Conservation (phyloP, 2,888 invertebrate species). For the Eucera pruinosa region DNA sequence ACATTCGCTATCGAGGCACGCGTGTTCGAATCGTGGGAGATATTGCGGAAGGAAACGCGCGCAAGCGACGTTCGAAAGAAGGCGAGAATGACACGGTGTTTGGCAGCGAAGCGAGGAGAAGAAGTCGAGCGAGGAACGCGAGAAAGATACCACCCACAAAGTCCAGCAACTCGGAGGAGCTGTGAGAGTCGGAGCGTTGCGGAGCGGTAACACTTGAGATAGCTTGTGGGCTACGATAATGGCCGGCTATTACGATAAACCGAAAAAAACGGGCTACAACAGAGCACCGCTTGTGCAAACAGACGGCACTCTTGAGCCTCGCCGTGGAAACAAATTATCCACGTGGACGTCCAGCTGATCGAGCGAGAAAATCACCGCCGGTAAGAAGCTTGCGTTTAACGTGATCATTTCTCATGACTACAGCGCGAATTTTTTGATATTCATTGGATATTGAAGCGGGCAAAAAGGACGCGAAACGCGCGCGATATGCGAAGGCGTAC, state of each 20-base stretch:
- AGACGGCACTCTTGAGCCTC: conserved; percentile 13
- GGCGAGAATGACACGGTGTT: conserved; percentile 31
- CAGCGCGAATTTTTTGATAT: no score
- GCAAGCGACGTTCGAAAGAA: neutral
- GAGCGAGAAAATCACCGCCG: neutral
- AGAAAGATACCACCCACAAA: conserved; percentile 65
- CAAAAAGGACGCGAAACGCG: no score
- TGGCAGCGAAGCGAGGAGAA: conserved; percentile 1
- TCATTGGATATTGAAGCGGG: no score
- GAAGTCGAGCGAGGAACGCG: conserved; percentile 11
- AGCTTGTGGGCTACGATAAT: conserved; percentile 65
- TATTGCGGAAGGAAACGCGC: no score
- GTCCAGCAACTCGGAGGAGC: conserved; percentile 50
- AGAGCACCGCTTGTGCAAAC: conserved; percentile 54
- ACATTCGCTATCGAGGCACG: no score
- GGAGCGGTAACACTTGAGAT: conserved; percentile 64
- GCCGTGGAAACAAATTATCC: conserved; percentile 38
- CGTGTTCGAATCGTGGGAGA: no score
- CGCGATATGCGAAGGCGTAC: no score
- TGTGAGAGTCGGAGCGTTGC: conserved; percentile 25
- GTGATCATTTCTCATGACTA: no score
- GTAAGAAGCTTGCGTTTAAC: no score
- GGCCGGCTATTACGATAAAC: conserved; percentile 72
- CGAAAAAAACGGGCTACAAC: conserved; percentile 43
- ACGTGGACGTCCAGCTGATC: conserved; percentile 9